Conservation (phyloP, 2,888 invertebrate species). For the Therioaphis trifolii region DNA sequence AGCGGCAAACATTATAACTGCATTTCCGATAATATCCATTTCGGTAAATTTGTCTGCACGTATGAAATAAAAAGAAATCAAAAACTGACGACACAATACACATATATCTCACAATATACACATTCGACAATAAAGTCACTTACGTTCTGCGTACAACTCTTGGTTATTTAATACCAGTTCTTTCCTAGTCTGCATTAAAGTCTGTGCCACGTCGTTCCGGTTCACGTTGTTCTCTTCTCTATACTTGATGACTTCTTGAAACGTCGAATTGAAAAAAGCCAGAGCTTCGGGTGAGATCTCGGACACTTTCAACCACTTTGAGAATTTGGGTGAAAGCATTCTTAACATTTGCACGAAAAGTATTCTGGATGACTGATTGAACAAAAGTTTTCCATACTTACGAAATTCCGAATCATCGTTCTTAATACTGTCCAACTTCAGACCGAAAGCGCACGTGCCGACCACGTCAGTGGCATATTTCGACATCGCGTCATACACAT, state of each 20-base stretch:
- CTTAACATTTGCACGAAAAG: not conserved
- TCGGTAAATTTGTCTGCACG: not conserved
- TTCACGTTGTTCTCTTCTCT: constrained; percentile 2
- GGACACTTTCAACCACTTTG: not conserved
- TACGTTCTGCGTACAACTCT: not conserved
- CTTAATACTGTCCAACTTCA: constrained; percentile 69
- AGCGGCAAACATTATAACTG: not conserved
- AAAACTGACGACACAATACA: not conserved
- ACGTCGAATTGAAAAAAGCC: not conserved
- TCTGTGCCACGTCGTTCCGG: constrained; percentile 8
- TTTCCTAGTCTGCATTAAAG: not conserved
- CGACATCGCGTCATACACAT: constrained; percentile 67
- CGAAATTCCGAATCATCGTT: constrained; percentile 69
- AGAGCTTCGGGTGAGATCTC: not conserved
- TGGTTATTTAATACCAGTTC: not conserved
- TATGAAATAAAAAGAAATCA: not conserved
- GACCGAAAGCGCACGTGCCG: constrained; percentile 71
- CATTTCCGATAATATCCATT: constrained; percentile 18
- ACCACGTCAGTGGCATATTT: constrained; percentile 71
- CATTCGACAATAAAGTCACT: too few species aligned
- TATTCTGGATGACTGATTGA: not conserved
- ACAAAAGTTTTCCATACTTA: not conserved
- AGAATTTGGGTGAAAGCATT: not conserved
- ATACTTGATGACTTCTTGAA: not conserved
- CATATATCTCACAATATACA: too few species aligned